phyloP scores from a whole-genome alignment of 2,797 vertebrate genomes.

The Cirrhinus mrigala region DNA sequence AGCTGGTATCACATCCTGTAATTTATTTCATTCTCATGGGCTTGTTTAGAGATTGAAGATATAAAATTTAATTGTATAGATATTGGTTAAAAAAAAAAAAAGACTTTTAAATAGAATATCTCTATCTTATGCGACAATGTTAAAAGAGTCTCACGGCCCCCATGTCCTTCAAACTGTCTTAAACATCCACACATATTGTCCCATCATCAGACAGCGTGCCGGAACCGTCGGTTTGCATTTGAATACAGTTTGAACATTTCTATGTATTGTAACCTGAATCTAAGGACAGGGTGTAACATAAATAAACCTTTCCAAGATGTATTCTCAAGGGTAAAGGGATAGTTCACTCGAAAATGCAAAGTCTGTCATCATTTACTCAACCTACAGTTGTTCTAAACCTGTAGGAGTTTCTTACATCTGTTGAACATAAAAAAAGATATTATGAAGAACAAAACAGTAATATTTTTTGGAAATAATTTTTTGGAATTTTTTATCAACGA shows the following conservation, averaged over 20 bases:
- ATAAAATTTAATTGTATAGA: background rate
- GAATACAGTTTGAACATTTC: background rate
- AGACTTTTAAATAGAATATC: too few relatives aligned
- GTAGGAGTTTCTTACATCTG: background rate
- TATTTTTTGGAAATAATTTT: too few relatives aligned
- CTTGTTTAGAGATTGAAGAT: background rate
- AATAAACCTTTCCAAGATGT: background rate
- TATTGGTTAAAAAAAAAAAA: background rate
- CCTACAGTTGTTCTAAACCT: background rate
- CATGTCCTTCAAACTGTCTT: constrained; percentile 11
- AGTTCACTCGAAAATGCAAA: background rate
- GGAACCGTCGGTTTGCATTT: background rate
- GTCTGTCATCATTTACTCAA: background rate
- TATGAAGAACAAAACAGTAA: background rate
- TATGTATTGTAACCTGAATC: background rate
- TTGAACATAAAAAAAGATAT: background rate
- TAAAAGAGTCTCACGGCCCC: background rate
- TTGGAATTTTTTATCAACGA: too few relatives aligned
- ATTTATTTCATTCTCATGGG: background rate
- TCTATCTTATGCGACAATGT: background rate
- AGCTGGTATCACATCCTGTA: background rate
- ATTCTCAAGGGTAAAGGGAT: background rate
- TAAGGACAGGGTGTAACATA: background rate
- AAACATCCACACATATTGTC: background rate
- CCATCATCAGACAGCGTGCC: background rate